A percentile compares a stretch with the other conserved stretches of the same genome.
Conservation (phyloP, 2,797 vertebrate species). For the Meda fulgida region DNA sequence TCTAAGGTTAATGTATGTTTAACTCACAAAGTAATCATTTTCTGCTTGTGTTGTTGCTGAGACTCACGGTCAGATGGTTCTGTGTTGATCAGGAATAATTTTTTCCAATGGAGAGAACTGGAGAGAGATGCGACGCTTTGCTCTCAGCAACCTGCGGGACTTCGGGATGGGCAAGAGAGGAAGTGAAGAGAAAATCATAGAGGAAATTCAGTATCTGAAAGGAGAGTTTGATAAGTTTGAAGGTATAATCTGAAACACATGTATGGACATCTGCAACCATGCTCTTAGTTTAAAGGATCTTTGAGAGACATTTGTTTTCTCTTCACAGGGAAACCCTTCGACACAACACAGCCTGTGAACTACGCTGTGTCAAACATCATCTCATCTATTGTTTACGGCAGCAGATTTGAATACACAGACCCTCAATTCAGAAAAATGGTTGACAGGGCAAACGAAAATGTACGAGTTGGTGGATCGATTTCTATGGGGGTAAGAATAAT, state of each 20-base stretch:
- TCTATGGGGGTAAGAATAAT: constrained; percentile 60
- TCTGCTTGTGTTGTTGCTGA: background rate
- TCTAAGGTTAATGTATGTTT: background rate
- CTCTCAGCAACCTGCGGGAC: constrained; percentile 71
- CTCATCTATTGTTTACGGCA: constrained; percentile 73
- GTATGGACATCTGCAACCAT: background rate
- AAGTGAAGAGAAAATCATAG: constrained; percentile 73
- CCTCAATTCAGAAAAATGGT: constrained; percentile 66
- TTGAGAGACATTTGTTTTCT: background rate
- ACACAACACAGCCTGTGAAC: background rate
- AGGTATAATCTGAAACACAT: constrained; percentile 65
- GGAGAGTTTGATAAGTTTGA: constrained; percentile 66
- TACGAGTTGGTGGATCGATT: constrained; percentile 54
- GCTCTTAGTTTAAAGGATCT: background rate
- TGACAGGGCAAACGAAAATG: constrained; percentile 53
- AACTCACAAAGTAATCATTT: background rate
- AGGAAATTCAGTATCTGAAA: constrained; percentile 71
- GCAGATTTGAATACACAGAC: constrained; percentile 75
- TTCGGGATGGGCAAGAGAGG: constrained; percentile 79
- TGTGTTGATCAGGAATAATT: constrained; percentile 67
- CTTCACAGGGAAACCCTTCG: constrained; percentile 41
- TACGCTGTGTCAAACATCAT: constrained; percentile 75
- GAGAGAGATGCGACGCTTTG: constrained; percentile 78
- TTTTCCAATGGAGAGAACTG: constrained; percentile 77
- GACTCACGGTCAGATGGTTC: background rate